These are phyloP conservation scores for Peromyscus maniculatus DNA, from an alignment of 2,113 vertebrate genomes.

Conservation along the genomic window DNA sequence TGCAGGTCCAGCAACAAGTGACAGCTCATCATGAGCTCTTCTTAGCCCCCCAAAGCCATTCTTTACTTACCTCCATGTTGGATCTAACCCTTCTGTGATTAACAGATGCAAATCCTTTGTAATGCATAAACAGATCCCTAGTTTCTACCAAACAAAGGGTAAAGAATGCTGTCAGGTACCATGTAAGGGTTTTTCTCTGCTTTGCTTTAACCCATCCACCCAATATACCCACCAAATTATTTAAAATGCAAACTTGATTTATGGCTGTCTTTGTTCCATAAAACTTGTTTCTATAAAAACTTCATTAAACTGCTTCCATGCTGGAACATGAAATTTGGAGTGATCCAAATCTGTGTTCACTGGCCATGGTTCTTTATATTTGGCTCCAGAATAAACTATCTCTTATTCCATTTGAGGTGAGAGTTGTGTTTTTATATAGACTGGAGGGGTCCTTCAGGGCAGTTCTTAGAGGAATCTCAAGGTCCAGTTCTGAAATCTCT, in stretches of 20 bases:
- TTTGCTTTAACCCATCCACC: not conserved
- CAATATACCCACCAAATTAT: not conserved
- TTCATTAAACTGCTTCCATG: not conserved
- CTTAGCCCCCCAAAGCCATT: not conserved
- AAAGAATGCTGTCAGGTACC: not conserved
- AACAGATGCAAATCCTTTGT: not conserved
- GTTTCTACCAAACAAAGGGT: not conserved
- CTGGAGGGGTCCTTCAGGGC: not conserved
- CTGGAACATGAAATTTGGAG: not conserved
- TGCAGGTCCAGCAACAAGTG: too few species aligned
- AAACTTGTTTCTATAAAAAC: not conserved
- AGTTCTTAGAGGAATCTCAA: not conserved
- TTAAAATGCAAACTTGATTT: not conserved
- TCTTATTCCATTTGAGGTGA: not conserved
- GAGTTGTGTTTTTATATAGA: not conserved
- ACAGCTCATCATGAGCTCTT: not conserved
- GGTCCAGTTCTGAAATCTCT: not conserved
- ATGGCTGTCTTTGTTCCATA: not conserved
- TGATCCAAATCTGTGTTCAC: not conserved
- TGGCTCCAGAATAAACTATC: not conserved
- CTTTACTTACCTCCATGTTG: not conserved
- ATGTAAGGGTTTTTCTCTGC: not conserved
- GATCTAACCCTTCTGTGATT: not conserved
- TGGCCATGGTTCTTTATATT: not conserved
- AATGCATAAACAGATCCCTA: too few species aligned